phyloP scores from a whole-genome alignment of 2,888 invertebrate species.

The Leptinotarsa tumamoca region DNA sequence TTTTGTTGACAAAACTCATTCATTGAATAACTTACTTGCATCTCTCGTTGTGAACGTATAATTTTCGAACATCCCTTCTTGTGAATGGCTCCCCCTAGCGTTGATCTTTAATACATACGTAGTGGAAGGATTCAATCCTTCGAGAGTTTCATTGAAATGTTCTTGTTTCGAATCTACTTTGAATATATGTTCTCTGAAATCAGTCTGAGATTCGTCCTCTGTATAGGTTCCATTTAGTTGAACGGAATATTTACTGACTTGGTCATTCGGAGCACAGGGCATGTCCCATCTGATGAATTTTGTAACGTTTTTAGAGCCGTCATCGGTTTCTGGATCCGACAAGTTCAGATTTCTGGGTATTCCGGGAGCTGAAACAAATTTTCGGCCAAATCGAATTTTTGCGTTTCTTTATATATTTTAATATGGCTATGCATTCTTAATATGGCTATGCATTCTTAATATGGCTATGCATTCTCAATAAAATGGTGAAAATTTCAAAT shows the following conservation, averaged over 20 bases:
- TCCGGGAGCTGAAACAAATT: constrained; percentile 32
- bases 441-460: too few species aligned
- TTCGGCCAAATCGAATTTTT: neutral
- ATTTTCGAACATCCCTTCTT: neutral
- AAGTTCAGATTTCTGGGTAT: constrained; percentile 14
- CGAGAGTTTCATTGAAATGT: neutral
- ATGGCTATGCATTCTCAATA: too few species aligned
- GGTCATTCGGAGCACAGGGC: constrained; percentile 31
- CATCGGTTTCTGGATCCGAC: neutral
- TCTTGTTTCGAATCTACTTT: neutral
- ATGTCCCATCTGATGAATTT: constrained; percentile 18
- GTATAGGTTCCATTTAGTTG: neutral
- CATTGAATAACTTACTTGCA: constrained; percentile 7
- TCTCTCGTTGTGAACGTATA: neutral
- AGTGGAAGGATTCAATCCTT: neutral
- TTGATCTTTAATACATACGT: neutral
- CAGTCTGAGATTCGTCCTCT: neutral
- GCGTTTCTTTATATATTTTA: too few species aligned
- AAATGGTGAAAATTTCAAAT: too few species aligned
- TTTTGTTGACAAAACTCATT: neutral
- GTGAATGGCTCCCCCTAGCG: neutral
- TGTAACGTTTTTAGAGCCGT: neutral
- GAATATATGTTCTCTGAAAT: neutral
- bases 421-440: too few species aligned
- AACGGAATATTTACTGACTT: constrained; percentile 8